Evolutionary conservation across 2,113 vertebrate genomes (phyloP).

Genomic region (Labeo catla): DNA sequence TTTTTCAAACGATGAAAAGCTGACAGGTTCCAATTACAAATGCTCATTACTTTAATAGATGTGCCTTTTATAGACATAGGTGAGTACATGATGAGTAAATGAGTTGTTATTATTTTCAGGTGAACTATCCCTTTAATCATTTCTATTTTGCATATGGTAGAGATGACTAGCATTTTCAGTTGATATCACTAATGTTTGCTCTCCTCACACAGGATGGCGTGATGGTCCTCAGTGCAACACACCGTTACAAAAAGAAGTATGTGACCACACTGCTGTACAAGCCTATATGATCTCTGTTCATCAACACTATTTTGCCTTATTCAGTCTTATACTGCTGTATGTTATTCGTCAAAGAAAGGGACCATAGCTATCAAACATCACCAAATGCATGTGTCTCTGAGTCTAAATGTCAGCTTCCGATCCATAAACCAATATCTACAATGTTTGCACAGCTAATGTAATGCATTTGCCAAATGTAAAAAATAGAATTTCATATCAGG

Average conservation of each 20-base stretch:
- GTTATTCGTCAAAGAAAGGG: neutral
- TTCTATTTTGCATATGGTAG: neutral
- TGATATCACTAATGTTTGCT: neutral
- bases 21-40: neutral
- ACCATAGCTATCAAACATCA: neutral
- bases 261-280: conserved; percentile 98
- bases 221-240: conserved; percentile 97
- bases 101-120: neutral
- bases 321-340: neutral
- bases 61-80: neutral
- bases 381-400: neutral
- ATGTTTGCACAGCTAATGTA: neutral
- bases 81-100: neutral
- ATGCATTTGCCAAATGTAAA: neutral
- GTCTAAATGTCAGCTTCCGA: neutral
- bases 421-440: neutral
- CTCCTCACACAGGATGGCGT: conserved; percentile 89
- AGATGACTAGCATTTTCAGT: neutral
- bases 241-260: conserved; percentile 97
- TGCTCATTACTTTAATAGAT: neutral
- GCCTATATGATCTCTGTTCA: conserved; percentile 80
- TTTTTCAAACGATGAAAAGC: neutral
- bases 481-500: neutral
- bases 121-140: neutral
- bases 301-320: neutral